Base-by-base conservation (phyloP, 2,888 invertebrate species). In the Allophyes oxyacanthae region DNA sequence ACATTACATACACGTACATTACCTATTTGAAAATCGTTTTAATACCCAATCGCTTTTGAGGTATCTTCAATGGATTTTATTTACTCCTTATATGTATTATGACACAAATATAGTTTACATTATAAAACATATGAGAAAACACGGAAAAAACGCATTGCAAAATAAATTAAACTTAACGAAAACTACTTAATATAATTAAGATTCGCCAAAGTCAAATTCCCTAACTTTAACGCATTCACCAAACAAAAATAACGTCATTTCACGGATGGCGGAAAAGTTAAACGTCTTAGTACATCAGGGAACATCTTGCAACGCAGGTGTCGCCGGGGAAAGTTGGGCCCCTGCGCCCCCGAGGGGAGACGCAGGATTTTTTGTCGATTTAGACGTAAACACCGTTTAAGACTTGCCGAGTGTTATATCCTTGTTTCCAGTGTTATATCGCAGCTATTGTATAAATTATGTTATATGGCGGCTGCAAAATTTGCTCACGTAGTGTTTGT, bases 331-430 rank as follows among this genome's bases (percentile, higher is more conserved):
- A 75, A 68, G 67, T 72, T 70, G 56, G 64, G 64, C 50, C 55
- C 53, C 42, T 13, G 8, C 36, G 37, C 43, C 41, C 59, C 45
- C 42, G 25, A 65, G 49, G 79, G 77, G 77, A 46, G 53, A 73
- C 69, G 59, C 49, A 61, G 79, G 82, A 82, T 87, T 87, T 87
- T 87, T 88, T 87, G 86, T 85, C 85, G 85, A 87, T 87, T 86
- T 85, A 87, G 86, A 87, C 84, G 82, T 87, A 85, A 87, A 86
- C 85, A 86, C 79, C 82, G 80, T 78, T 83, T 83, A 83, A 78
- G 79, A 78, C 79, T 74, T 75, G 75, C 70, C 59, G 68, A 74
- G 72, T 68, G 74, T 66, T 75, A 78, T 78, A 82, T 78, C 75
- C 69, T 68, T 69, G 65, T 63, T 61, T 65, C 15, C 32, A 57